Evolutionary conservation across 2,888 invertebrate species (phyloP), one percentile per base, ranked within the genome.

Genomic region (Desoria tigrina): DNA sequence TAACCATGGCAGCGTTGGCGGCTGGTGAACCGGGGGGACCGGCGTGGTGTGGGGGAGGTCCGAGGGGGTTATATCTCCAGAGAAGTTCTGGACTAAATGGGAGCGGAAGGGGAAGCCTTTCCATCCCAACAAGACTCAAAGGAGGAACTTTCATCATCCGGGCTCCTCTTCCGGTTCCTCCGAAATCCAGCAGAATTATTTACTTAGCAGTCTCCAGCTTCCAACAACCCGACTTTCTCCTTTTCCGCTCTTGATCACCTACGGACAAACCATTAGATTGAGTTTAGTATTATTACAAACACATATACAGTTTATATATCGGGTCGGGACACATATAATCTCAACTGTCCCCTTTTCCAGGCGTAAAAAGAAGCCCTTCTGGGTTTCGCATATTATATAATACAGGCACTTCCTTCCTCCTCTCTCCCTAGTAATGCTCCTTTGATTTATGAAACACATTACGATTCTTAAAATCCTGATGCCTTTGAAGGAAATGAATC

Each of bases 11-110:
- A 68, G 69, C 69, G 16, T 76, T 63, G n/a, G 73, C 65, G 32
- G 72, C 56, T 23, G 77, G 67, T 63, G 70, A 65, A 68, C 72
- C 83, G 83, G 27, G 85, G 60, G 73, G 71, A 65, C 74, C 74
- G 82, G 83, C 26, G 85, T 85, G 23, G 83, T 84, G 67, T 84
- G 86, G 54, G 85, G 86, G 67, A 88, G 84, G 57, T 60, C 79
- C 78, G 66, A 78, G 68, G 55, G 91, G 90, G 80, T 75, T 75
- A 61, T 93, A 93, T 79, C 93, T 87, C 93, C 93, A 93, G 62
- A 94, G 81, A 64, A 93, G 83, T 80, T 94, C 93, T 27, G 89
- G 86, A 83, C 88, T 90, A 81, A 92, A 90, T 74, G 90, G 89
- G 77, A 92, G 84, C 69, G 88, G 86, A 77, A 87, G 82, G 80